phyloP scores from a whole-genome alignment of 1,140 invertebrate genomes.

The Schmidtea mediterranea region DNA sequence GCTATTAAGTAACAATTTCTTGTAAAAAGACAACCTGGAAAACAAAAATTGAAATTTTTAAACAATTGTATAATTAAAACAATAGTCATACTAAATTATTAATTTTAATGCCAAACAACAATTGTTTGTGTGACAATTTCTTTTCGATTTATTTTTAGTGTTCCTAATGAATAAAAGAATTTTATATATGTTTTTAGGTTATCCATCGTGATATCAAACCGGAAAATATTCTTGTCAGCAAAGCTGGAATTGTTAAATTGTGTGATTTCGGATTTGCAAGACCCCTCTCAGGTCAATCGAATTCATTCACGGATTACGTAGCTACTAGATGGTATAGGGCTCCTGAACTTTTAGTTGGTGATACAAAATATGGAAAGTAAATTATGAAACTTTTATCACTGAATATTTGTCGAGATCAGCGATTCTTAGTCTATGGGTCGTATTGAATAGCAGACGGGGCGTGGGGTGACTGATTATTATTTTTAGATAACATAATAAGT shows the following conservation, averaged over 20 bases:
- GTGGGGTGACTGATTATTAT: too few relatives aligned
- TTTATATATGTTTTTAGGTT: constrained; percentile 29
- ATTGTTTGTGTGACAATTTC: not conserved
- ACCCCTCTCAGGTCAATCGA: constrained; percentile 15
- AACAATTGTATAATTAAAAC: too few relatives aligned
- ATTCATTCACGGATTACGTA: constrained; percentile 96
- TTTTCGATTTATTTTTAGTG: constrained; percentile 6
- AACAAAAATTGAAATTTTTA: too few relatives aligned
- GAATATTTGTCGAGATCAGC: constrained; percentile 83
- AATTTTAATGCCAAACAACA: not conserved
- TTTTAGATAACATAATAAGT: too few relatives aligned
- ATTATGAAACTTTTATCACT: too few relatives aligned
- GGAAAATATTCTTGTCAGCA: constrained; percentile 59
- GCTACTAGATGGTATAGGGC: constrained; percentile 92
- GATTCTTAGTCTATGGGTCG: too few relatives aligned
- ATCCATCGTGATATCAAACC: constrained; percentile 67
- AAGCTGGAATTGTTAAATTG: constrained; percentile 49
- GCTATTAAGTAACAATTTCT: too few relatives aligned
- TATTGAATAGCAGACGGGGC: too few relatives aligned
- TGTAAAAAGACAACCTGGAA: too few relatives aligned
- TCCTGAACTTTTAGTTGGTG: constrained; percentile 77
- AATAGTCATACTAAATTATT: not conserved
- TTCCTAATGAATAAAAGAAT: not conserved
- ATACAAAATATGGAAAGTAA: constrained; percentile 66
- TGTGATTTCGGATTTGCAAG: constrained; percentile 66